Evolutionary conservation across 1,140 invertebrate species (phyloP), one percentile per base, ranked within the genome.

Genomic region (Polyergus mexicanus): DNA sequence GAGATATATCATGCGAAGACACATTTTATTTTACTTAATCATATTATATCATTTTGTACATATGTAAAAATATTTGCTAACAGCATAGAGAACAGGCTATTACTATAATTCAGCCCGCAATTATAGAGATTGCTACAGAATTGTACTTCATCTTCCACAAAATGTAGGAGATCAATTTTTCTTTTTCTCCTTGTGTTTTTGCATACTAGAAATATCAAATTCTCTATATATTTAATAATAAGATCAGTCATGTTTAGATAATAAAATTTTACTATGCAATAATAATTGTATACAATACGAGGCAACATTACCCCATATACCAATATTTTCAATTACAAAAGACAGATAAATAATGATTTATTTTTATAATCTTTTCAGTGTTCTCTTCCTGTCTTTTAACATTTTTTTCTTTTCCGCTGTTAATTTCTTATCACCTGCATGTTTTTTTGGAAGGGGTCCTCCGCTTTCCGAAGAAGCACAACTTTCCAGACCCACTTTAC

Each of bases 361-460:
- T 58, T 66, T 94, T 98, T 97, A 98, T 97, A 98, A 97, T 96
- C 98, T 96, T 94, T 98, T 98, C 66, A 98, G 95, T 88, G 97
- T 97, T 95, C 98, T 96, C 93, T 98, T 98, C 94, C 98, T 98
- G 91, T 98, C 98, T 96, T 98, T 98, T 65, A 97, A 94, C 88
- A 97, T 95, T 93, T 97, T 97, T 90, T 97, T 97, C 92, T 97
- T 98, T 93, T 97, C 97, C 22, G 97, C 97, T 51, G 97, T 94
- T 76, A 97, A 89, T 94, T 97, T 97, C 95, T 97, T 98, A 92
- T 98, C 97, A 58, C 97, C 96, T 1, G 97, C 97, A 92, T 98
- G 97, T 93, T 98, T 98, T 95, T 98, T 98, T 13, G 97, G 97
- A 89, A 96, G 95, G 60, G 98, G 97, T 83, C 97, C 98, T 89